Conservation (phyloP, 2,888 invertebrate genomes). For the Deilephila porcellus region DNA sequence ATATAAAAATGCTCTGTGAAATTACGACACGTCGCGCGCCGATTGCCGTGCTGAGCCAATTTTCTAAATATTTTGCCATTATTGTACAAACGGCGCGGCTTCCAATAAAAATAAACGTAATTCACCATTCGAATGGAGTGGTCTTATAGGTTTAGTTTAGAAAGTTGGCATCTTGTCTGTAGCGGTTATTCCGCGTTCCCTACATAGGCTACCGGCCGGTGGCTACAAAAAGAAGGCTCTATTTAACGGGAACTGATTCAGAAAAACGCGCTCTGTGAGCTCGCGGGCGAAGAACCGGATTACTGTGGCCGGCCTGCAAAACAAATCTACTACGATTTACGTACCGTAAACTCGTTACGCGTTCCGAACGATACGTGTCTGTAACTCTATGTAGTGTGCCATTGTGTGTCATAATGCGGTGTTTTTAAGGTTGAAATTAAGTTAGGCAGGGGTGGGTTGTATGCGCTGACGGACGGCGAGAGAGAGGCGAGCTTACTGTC, state of each 20-base stretch:
- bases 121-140: slow-evolving; percentile 70
- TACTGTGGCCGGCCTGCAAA: slow-evolving; percentile 74
- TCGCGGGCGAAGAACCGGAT: slow-evolving; percentile 74
- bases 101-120: slow-evolving; percentile 78
- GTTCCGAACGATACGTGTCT: slow-evolving; percentile 71
- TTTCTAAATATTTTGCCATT: slow-evolving; percentile 72
- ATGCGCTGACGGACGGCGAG: slow-evolving; percentile 65
- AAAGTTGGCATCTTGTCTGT: slow-evolving; percentile 82
- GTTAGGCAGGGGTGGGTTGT: slow-evolving; percentile 51
- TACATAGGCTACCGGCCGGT: slow-evolving; percentile 70
- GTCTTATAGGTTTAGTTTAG: slow-evolving; percentile 81
- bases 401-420: slow-evolving; percentile 64
- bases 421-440: slow-evolving; percentile 61
- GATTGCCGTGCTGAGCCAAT: slow-evolving; percentile 62
- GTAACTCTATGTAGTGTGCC: slow-evolving; percentile 52
- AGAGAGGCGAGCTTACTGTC: slow-evolving; percentile 76
- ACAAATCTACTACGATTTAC: slow-evolving; percentile 83
- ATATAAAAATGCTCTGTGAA: slow-evolving; percentile 62
- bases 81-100: slow-evolving; percentile 60
- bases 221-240: slow-evolving; percentile 76
- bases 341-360: slow-evolving; percentile 83
- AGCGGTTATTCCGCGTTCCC: slow-evolving; percentile 78
- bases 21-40: slow-evolving; percentile 62
- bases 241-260: slow-evolving; percentile 72
- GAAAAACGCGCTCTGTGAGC: slow-evolving; percentile 76